These are phyloP conservation scores for Meloidogyne exigua DNA, from an alignment of 1,140 invertebrate species.

Conservation along the genomic window DNA sequence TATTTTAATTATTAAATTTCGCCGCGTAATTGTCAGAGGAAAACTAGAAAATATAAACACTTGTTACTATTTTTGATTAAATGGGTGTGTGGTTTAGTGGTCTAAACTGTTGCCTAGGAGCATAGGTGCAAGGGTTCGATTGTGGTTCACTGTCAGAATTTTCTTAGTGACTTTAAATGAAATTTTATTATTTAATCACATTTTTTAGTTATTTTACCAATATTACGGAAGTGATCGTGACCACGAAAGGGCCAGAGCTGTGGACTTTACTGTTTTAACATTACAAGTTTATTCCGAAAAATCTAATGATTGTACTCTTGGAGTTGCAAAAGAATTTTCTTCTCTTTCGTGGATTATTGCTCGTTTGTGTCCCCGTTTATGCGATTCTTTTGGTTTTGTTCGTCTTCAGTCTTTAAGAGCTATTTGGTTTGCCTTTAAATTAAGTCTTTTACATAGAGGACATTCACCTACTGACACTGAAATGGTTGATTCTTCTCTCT, in stretches of 20 bases:
- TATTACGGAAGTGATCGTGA: conserved; percentile 54
- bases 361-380: conserved; percentile 56
- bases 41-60: no score
- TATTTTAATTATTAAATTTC: no score
- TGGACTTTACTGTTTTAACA: conserved; percentile 57
- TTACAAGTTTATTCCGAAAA: conserved; percentile 55
- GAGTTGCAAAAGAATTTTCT: conserved; percentile 58
- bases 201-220: conserved; percentile 52
- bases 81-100: no score
- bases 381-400: conserved; percentile 58
- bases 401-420: conserved; percentile 45
- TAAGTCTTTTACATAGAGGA: conserved; percentile 54
- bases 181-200: no score
- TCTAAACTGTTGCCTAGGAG: no score
- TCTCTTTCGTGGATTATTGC: conserved; percentile 55
- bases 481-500: conserved; percentile 47
- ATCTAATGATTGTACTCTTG: conserved; percentile 51
- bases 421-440: conserved; percentile 52
- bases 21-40: no score
- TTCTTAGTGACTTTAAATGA: no score
- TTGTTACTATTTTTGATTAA: no score
- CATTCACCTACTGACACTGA: conserved; percentile 53
- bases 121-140: no score
- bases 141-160: no score
- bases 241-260: conserved; percentile 54